These are phyloP conservation scores for Zhengitettix transpicula DNA, from an alignment of 2,888 invertebrate species.

Conservation along the genomic window DNA sequence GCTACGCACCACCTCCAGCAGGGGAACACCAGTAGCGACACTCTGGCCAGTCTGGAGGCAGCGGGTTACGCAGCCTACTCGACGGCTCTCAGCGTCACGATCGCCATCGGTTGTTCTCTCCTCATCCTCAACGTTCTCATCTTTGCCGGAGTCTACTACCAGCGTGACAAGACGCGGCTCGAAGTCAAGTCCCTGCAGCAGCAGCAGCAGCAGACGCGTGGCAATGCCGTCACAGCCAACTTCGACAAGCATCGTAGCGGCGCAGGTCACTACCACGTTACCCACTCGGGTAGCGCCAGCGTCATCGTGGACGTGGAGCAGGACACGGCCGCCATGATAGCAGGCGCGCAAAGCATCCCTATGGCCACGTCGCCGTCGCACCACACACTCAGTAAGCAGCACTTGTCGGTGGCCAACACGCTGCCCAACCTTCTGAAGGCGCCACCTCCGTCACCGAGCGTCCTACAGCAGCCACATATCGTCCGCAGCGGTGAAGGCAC, in stretches of 20 bases:
- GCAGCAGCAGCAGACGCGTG: conserved; percentile 42
- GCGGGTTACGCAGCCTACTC: conserved; percentile 61
- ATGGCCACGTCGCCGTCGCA: conserved; percentile 3
- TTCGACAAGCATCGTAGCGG: conserved; percentile 47
- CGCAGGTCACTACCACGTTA: conserved; percentile 47
- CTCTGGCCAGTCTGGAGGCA: conserved; percentile 62
- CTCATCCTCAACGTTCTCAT: conserved; percentile 67
- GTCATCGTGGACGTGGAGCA: conserved; percentile 74
- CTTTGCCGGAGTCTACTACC: conserved; percentile 73
- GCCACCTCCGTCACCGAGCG: conserved; percentile 39
- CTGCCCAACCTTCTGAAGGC: conserved; percentile 37
- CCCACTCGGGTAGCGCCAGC: conserved; percentile 53
- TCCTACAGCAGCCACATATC: conserved; percentile 22
- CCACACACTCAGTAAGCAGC: conserved; percentile 5
- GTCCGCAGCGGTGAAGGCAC: background rate
- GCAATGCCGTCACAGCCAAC: conserved; percentile 32
- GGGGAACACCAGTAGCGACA: conserved; percentile 28
- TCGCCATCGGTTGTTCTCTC: conserved; percentile 66
- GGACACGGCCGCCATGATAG: conserved; percentile 38
- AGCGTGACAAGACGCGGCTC: conserved; percentile 56
- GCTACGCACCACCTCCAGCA: conserved; percentile 31
- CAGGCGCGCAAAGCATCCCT: background rate
- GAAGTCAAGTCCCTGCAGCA: conserved; percentile 65
- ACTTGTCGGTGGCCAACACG: conserved; percentile 1
- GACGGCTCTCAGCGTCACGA: conserved; percentile 59